Evolutionary conservation across 2,797 vertebrate species (phyloP), one percentile per base, ranked within the genome.

Genomic region (Liparis tanakae): DNA sequence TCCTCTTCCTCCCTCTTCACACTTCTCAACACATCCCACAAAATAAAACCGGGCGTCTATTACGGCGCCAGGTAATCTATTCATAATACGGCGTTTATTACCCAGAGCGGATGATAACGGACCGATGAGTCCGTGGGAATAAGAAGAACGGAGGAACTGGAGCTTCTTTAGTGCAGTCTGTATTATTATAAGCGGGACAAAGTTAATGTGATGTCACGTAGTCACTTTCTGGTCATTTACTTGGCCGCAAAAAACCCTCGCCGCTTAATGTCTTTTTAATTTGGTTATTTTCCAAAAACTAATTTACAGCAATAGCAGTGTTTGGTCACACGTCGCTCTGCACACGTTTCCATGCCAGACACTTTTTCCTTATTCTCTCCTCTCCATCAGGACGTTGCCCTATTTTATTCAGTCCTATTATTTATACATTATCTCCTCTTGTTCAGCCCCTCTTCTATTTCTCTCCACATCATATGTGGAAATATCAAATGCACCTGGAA

Each of bases 81-180:
- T 65, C 63, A 72, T 43, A 65, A 72, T 48, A 41, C 41, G 25
- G 17, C 17, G 56, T 71, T 50, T 61, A 74, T 78, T 69, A 74
- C 10, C 17, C 37, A 61, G 37, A 66, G 50, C 46, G 6, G n/a
- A 41, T 39, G 14, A 79, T 66, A 79, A 74, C 61, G 55, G 59
- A 79, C 37, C 36, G 34, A 74, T 58, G 54, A 48, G 14, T 54
- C 39, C 12, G 14, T 2, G 33, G 41, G 25, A 83, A 67, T 74
- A 51, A 59, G 30, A 77, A 46, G 17, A 67, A 50, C 33, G 61
- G 8, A 46, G 70, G 68, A 48, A 71, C 22, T 58, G 3, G 1
- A 58, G 56, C 53, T 72, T 55, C 54, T 64, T 43, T n/a, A 68
- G 67, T 53, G 37, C 50, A 59, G 34, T 1, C 43, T 25, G 51